phyloP scores from a whole-genome alignment of 1,140 invertebrate genomes.

The Solenopsis invicta region DNA sequence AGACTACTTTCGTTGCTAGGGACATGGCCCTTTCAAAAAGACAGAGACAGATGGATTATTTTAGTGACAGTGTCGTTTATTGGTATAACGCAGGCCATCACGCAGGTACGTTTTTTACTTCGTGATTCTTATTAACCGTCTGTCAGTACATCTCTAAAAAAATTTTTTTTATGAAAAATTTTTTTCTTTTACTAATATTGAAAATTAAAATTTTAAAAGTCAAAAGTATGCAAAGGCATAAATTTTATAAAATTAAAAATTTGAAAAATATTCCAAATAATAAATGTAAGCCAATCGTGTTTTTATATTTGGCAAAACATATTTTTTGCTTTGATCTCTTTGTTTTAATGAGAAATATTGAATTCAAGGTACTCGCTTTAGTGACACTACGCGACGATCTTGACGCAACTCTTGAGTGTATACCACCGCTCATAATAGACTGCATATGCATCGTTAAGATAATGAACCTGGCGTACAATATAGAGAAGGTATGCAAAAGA shows the following conservation, averaged over 20 bases:
- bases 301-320: neutral
- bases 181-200: neutral
- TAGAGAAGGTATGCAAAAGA: conserved; percentile 16
- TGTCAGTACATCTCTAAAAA: neutral
- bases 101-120: conserved; percentile 18
- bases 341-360: neutral
- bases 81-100: conserved; percentile 15
- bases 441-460: conserved; percentile 15
- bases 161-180: neutral
- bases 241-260: neutral
- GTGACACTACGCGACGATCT: conserved; percentile 10
- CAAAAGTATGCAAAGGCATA: neutral
- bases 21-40: conserved; percentile 38
- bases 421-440: conserved; percentile 35
- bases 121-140: neutral
- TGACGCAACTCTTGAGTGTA: conserved; percentile 15
- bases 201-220: neutral
- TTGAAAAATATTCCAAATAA: neutral
- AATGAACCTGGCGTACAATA: neutral
- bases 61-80: neutral
- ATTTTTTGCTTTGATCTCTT: neutral
- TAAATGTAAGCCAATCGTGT: neutral
- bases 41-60: neutral
- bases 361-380: conserved; percentile 43
- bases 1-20: conserved; percentile 17